Conservation (phyloP, 2,797 vertebrate species). For the Malacoctenus gilli region DNA sequence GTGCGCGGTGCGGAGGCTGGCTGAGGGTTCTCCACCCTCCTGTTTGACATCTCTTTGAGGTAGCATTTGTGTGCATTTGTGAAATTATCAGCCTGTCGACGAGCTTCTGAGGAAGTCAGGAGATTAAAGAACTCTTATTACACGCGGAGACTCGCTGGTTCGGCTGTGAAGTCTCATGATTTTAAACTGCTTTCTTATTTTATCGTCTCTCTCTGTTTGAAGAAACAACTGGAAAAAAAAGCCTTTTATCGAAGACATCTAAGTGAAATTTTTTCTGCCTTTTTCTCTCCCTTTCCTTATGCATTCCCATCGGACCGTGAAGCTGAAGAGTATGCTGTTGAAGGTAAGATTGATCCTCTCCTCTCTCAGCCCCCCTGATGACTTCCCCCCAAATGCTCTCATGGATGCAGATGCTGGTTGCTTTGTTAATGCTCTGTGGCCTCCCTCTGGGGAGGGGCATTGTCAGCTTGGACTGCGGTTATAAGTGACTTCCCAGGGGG, state of each 20-base stretch:
- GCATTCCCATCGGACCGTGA: conserved; percentile 30
- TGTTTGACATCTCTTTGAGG: conserved; percentile 3
- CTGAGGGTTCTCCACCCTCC: background rate
- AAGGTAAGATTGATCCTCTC: conserved; percentile 82
- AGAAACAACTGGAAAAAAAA: conserved; percentile 2
- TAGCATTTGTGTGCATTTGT: background rate
- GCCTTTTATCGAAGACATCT: conserved; percentile 15
- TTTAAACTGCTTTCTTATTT: background rate
- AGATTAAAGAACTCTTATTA: conserved; percentile 1
- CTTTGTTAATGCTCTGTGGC: conserved; percentile 55
- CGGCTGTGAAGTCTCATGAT: conserved; percentile 12
- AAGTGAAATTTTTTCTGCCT: conserved; percentile 32
- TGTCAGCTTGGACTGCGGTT: conserved; percentile 87
- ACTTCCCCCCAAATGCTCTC: conserved; percentile 52
- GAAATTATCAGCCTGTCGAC: background rate
- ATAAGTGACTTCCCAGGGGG: conserved; percentile 78
- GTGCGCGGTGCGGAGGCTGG: background rate
- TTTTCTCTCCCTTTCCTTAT: conserved; percentile 30
- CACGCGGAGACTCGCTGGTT: conserved; percentile 1
- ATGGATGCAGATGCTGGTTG: conserved; percentile 64
- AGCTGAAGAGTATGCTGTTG: conserved; percentile 81
- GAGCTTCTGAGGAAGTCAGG: conserved; percentile 6
- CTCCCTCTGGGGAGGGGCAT: conserved; percentile 73
- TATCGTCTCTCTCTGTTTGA: conserved; percentile 3
- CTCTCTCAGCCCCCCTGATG: conserved; percentile 51